Evolutionary conservation across 2,113 vertebrate genomes (phyloP), one percentile per base, ranked within the genome.

Genomic region (Tonatia bakeri): DNA sequence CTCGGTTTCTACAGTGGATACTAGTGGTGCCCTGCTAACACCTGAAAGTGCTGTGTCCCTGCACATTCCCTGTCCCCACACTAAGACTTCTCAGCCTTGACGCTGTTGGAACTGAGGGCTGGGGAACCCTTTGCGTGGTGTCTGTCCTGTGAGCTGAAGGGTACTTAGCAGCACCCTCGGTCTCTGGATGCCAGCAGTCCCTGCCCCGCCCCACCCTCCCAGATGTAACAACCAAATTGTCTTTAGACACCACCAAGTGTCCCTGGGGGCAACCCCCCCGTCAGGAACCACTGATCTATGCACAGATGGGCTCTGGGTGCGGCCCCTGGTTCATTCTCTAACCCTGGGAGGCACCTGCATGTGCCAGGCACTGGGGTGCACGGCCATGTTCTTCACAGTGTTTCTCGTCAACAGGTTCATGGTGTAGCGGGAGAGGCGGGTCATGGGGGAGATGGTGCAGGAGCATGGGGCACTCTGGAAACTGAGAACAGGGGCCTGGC

Each of bases 1-100:
- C 73, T 76, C 1, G 38, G 61, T 73, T 86, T 94, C n/a, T 47
- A 9, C n/a, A 15, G 36, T 26, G 70, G 90, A n/a, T 1, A 17
- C 17, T 15, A 4, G 69, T 13, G 0, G 7, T 33, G 67, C 17
- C 11, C 52, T 1, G 3, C 33, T 5, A 36, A n/a, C 13, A 2
- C 65, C n/a, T 7, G 31, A 7, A 19, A 38, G 45, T 20, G 17
- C 38, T 0, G 4, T 33, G 38, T 64, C 12, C 31, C 14, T 50
- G 0, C 9, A 4, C 38, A 3, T 33, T 67, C 20, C 5, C 33
- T n/a, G 65, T 70, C 24, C 20, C 33, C 11, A 45, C 16, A 3
- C 64, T 56, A 36, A 10, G 61, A 5, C 43, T 77, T 64, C 59
- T 76, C 52, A 16, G 0, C 24, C 75, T 70, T 17, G 38, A 81